Evolutionary conservation across 2,797 vertebrate species (phyloP).

Genomic region (Paratrypauchen microcephalus): DNA sequence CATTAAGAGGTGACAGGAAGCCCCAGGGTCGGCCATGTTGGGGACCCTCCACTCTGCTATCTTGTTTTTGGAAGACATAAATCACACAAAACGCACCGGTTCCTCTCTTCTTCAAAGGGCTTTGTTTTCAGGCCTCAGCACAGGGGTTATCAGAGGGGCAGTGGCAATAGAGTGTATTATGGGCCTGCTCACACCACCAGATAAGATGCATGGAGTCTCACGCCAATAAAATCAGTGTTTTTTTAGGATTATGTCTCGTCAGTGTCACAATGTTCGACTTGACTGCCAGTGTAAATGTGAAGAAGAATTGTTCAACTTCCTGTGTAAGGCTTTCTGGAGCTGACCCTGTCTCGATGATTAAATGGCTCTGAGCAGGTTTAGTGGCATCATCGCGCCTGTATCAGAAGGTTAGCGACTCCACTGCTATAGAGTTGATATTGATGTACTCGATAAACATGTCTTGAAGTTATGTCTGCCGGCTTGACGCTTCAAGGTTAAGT

Average conservation of each 20-base stretch:
- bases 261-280: constrained; percentile 41
- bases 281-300: constrained; percentile 56
- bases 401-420: constrained; percentile 65
- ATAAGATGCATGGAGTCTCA: constrained; percentile 64
- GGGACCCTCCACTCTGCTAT: constrained; percentile 60
- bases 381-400: constrained; percentile 54
- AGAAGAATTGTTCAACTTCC: constrained; percentile 66
- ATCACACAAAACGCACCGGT: constrained; percentile 65
- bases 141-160: constrained; percentile 75
- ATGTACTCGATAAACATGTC: constrained; percentile 72
- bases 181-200: constrained; percentile 60
- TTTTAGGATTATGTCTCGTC: constrained; percentile 54
- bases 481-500: constrained; percentile 72
- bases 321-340: constrained; percentile 58
- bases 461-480: constrained; percentile 62
- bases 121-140: constrained; percentile 67
- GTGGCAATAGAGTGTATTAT: constrained; percentile 71
- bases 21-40: constrained; percentile 67
- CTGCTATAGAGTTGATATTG: constrained; percentile 66
- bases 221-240: constrained; percentile 63
- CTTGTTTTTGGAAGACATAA: constrained; percentile 72
- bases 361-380: constrained; percentile 46
- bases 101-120: constrained; percentile 74
- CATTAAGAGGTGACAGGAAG: constrained; percentile 61
- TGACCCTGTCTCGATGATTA: constrained; percentile 69